These are phyloP conservation scores for Boleophthalmus pectinirostris DNA, from an alignment of 2,113 vertebrate species.

Conservation along the genomic window DNA sequence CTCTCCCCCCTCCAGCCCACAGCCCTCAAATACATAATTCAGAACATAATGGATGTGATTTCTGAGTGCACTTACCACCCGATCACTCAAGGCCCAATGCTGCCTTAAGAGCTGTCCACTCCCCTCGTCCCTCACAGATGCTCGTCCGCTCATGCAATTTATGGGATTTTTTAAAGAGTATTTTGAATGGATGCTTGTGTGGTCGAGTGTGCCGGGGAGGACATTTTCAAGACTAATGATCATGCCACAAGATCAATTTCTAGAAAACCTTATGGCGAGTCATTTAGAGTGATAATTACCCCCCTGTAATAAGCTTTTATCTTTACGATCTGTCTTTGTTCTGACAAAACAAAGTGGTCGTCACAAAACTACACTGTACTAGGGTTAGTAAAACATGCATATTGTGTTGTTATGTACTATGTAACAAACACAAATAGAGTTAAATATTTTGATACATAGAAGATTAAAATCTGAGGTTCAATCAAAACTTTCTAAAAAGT, in stretches of 20 bases:
- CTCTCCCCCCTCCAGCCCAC: constrained; percentile 31
- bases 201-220: constrained; percentile 54
- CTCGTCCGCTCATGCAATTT: constrained; percentile 64
- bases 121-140: constrained; percentile 5
- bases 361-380: neutral
- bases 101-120: constrained; percentile 63
- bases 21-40: constrained; percentile 79
- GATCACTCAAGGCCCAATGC: constrained; percentile 51
- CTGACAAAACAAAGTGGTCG: constrained; percentile 21
- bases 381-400: neutral
- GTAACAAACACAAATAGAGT: too few species aligned
- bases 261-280: constrained; percentile 59
- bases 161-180: constrained; percentile 54
- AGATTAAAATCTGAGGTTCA: too few species aligned
- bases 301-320: constrained; percentile 59
- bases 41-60: constrained; percentile 76
- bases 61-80: constrained; percentile 76
- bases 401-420: neutral
- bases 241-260: constrained; percentile 71
- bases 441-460: too few species aligned
- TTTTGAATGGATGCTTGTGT: constrained; percentile 45
- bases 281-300: constrained; percentile 58
- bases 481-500: too few species aligned
- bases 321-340: constrained; percentile 39
- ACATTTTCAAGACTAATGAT: constrained; percentile 70